Percentiles rank a stretch among this genome's conserved stretches.
phyloP scores from a whole-genome alignment of 2,888 invertebrate genomes.

The Acleris cristana region DNA sequence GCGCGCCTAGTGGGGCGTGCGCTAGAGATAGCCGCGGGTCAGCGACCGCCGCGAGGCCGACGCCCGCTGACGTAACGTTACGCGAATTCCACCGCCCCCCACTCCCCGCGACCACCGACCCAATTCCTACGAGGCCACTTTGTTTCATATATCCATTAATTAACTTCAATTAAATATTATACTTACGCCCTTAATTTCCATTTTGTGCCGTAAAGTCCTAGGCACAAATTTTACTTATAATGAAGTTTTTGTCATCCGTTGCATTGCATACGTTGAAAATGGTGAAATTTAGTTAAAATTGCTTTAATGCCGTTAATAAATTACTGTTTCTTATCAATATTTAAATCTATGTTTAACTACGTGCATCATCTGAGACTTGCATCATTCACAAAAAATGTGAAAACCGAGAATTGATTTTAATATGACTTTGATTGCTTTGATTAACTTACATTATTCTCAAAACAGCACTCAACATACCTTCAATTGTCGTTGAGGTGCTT shows the following conservation, averaged over 20 bases:
- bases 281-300: not conserved
- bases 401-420: too few relatives aligned
- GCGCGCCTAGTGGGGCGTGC: conserved; percentile 63
- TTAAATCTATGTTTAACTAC: too few relatives aligned
- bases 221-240: conserved; percentile 31
- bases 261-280: conserved; percentile 1
- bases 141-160: conserved; percentile 66
- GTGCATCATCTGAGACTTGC: too few relatives aligned
- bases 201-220: conserved; percentile 14
- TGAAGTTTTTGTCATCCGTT: conserved; percentile 22
- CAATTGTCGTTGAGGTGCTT: too few relatives aligned
- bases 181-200: conserved; percentile 33
- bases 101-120: conserved; percentile 66
- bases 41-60: conserved; percentile 79
- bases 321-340: too few relatives aligned
- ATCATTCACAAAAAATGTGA: too few relatives aligned
- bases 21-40: conserved; percentile 81
- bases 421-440: too few relatives aligned
- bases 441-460: too few relatives aligned
- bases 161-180: conserved; percentile 67
- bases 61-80: conserved; percentile 83
- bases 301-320: too few relatives aligned
- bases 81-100: conserved; percentile 75
- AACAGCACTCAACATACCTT: too few relatives aligned
- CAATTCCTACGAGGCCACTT: conserved; percentile 81